Base-by-base conservation (phyloP, 2,888 invertebrate species). In the Pinctada fucata region DNA sequence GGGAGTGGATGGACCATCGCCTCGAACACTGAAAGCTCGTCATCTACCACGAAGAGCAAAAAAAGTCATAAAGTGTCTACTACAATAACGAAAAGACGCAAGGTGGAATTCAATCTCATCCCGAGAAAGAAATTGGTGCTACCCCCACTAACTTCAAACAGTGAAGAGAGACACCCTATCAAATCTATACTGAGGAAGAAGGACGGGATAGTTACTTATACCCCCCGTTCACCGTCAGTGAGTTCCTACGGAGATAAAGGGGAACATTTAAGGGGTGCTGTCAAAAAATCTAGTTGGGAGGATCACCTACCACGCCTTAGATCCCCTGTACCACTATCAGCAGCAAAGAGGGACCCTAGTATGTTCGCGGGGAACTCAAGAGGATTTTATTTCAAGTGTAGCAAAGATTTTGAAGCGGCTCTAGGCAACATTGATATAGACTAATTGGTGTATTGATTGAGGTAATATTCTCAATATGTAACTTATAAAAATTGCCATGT, bases 361-460 rank as follows among this genome's bases (percentile, higher is more conserved):
- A 67, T 70, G 50, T 79, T 79, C 72, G 64, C 65, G 63, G 45
- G 69, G 52, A 67, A 68, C 31, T 63, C 77, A 8, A 63, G 64
- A 10, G 75, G 66, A 31, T 45, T 76, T 51, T 67, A 75, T 74
- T 75, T 76, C 51, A 79, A 79, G 31, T 79, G 79, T 50, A 79
- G 79, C 49, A 75, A 79, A 67, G 79, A 79, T 64, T 79, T 79
- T 31, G 72, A 79, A 64, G 76, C 74, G 45, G 79, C 65, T 1
- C 50, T 71, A 45, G 71, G 71, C 4, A 65, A 76, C 49, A 51
- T 76, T 51, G 64, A 71, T 10, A 58, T 13, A 13, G 58, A 58
- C 6, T 58, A 13, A 31, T 31, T 31, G 31, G 31, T 31, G 31
- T 31, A 31, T 31, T 31, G 31, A 31, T 31, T 31, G 31, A 31